A percentile compares a stretch with the other conserved stretches of the same genome.
phyloP scores from a whole-genome alignment of 2,888 invertebrate species.

The Taenaris catops region DNA sequence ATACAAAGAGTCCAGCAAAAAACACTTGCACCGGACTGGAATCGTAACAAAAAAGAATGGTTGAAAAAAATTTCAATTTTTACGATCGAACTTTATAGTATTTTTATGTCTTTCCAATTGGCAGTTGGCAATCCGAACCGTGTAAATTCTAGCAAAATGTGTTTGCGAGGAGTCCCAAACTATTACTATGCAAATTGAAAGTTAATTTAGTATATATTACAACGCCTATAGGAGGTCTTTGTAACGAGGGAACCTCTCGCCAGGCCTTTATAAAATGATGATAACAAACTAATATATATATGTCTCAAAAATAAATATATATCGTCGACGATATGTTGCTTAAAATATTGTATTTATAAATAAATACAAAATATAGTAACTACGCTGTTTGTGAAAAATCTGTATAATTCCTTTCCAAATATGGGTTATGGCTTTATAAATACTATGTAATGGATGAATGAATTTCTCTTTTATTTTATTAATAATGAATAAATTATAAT shows the following conservation, averaged over 20 bases:
- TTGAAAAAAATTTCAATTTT: conserved; percentile 32
- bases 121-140: conserved; percentile 63
- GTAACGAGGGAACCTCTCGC: neutral
- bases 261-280: no score
- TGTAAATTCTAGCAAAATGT: conserved; percentile 72
- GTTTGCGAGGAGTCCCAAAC: conserved; percentile 47
- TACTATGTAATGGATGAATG: no score
- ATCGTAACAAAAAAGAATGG: conserved; percentile 44
- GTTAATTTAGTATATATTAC: conserved; percentile 40
- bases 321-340: no score
- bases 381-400: no score
- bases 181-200: conserved; percentile 66
- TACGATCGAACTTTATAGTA: conserved; percentile 68
- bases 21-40: conserved; percentile 7
- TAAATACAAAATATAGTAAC: no score
- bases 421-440: no score
- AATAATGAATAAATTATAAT: no score
- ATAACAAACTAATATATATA: no score
- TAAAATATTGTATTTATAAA: no score
- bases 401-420: no score
- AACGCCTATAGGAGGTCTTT: conserved; percentile 28
- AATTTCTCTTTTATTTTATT: no score
- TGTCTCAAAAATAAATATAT: no score
- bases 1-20: conserved; percentile 8
- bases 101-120: conserved; percentile 73